Evolutionary conservation across 2,888 invertebrate genomes (phyloP).

Genomic region (Punctoribates punctum): DNA sequence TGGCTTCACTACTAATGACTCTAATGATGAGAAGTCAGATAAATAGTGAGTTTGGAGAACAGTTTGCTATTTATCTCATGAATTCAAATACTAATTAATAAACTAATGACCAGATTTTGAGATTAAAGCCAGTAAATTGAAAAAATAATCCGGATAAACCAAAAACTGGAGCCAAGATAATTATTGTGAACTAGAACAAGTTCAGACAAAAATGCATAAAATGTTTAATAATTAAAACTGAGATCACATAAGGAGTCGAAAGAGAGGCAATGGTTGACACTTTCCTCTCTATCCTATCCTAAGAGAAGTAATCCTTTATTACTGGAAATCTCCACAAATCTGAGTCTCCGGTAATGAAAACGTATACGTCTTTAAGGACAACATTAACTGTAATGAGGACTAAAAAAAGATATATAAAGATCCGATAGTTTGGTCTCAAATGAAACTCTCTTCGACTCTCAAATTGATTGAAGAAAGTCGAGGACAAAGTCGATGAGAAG

Average conservation of each 20-base stretch:
- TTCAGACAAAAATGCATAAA: too few species aligned
- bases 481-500: not conserved
- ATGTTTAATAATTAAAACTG: too few species aligned
- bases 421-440: not conserved
- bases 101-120: not conserved
- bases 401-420: constrained; percentile 12
- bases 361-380: constrained; percentile 16
- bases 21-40: too few species aligned
- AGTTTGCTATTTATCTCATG: not conserved
- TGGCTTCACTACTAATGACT: too few species aligned
- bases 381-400: constrained; percentile 4
- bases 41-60: not conserved
- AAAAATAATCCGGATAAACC: not conserved
- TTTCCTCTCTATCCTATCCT: too few species aligned
- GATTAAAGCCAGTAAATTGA: not conserved
- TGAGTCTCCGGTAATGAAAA: constrained; percentile 7
- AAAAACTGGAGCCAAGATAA: too few species aligned
- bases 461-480: not conserved
- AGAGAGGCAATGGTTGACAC: too few species aligned
- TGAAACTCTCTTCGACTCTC: not conserved
- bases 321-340: not conserved
- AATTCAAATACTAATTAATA: not conserved
- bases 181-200: too few species aligned
- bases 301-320: not conserved
- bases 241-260: too few species aligned